Conservation (phyloP, 2,888 invertebrate genomes). For the Campoplex capitator region DNA sequence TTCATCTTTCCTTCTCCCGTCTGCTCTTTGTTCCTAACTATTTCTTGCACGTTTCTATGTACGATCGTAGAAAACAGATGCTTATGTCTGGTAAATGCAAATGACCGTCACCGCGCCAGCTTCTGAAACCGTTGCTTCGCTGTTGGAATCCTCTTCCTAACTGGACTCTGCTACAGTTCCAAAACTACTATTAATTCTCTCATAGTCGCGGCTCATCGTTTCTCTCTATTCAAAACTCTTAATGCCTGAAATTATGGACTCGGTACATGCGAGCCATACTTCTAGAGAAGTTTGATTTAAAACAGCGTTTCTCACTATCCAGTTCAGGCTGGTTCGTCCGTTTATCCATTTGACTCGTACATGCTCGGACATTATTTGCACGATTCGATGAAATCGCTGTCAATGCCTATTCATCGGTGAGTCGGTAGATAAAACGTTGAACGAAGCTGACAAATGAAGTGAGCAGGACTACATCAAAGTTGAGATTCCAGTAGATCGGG, state of each 20-base stretch:
- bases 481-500: neutral
- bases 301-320: neutral
- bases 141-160: neutral
- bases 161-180: neutral
- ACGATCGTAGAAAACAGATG: neutral
- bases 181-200: neutral
- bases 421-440: neutral
- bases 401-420: too few relatives aligned
- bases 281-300: neutral
- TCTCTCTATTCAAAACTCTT: neutral
- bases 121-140: neutral
- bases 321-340: neutral
- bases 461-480: neutral
- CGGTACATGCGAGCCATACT: neutral
- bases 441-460: neutral
- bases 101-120: neutral
- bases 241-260: neutral
- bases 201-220: neutral
- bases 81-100: neutral
- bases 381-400: neutral
- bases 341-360: neutral
- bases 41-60: neutral
- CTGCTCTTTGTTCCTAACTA: conserved; percentile 9
- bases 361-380: neutral
- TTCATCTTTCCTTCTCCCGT: conserved; percentile 71